Percentiles rank a stretch among this genome's conserved stretches.
phyloP scores from a whole-genome alignment of 2,888 invertebrate species.

The Julus scanicus region DNA sequence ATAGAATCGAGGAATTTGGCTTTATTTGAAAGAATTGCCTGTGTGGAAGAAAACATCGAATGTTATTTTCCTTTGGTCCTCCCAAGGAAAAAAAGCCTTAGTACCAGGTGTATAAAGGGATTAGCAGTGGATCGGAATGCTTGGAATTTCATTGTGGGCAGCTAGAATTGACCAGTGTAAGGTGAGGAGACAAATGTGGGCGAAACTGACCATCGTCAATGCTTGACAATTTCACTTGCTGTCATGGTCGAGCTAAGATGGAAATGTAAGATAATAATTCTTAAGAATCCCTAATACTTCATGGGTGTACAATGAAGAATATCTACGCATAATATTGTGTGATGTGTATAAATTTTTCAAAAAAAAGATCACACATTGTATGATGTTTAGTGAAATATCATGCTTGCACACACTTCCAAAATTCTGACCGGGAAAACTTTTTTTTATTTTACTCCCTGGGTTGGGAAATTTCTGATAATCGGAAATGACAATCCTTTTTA shows the following conservation, averaged over 20 bases:
- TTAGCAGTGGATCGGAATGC: constrained; percentile 18
- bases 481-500: no score
- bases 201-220: constrained; percentile 5
- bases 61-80: background rate
- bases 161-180: background rate
- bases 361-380: no score
- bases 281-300: no score
- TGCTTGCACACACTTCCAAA: no score
- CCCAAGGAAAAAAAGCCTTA: background rate
- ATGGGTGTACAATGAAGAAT: no score
- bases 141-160: background rate
- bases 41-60: constrained; percentile 22
- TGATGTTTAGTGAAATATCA: no score
- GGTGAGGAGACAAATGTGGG: background rate
- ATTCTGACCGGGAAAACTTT: no score
- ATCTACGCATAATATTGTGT: no score
- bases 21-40: constrained; percentile 11
- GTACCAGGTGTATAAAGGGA: constrained; percentile 17
- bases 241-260: background rate
- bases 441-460: no score
- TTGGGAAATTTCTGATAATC: no score
- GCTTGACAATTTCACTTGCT: background rate
- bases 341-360: no score
- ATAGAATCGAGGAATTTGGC: constrained; percentile 23
- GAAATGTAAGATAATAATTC: background rate